Base-by-base conservation (phyloP, 2,797 vertebrate species). In the Pseudomugil gertrudae region DNA sequence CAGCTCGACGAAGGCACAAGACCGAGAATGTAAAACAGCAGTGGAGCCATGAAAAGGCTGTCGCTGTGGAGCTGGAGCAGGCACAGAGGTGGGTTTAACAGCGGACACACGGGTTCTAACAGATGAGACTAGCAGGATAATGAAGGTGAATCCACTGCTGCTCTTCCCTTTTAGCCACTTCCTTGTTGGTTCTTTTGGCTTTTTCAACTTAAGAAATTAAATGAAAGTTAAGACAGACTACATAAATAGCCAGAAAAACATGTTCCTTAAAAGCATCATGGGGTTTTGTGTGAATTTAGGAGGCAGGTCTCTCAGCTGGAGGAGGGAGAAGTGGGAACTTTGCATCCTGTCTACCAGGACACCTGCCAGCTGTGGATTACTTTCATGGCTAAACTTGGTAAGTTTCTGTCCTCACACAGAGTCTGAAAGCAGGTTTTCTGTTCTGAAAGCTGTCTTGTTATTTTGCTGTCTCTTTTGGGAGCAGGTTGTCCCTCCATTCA, bases 21-120 rank as follows among this genome's bases (percentile, higher is more conserved):
- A 99, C 98, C 0, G 98, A 99, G 89, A 97, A 78, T 0, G 94
- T 98, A 7, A 97, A 96, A 70, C 97, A 97, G 83, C 95, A 95
- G 19, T 95, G 94, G 90, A 96, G 95, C 83, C 93, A 95, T 50
- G 96, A 96, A 79, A 94, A 89, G 66, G 91, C 90, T 9, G 71
- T 90, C 7, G 92, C 90, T 30, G 84, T 94, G 17, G 95, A 97
- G 51, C 86, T 95, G 72, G 95, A 96, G 56, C 96, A 96, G 79
- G 92, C 92, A 29, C 96, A 97, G 66, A 95, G 94, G 95, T 95
- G 10, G 19, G 0, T 9, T 3, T 0, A 6, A n/a, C n/a, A n/a
- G n/a, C n/a, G n/a, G n/a, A n/a, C n/a, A n/a, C n/a, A n/a, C n/a
- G n/a, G n/a, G n/a, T n/a, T n/a, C n/a, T n/a, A n/a, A n/a, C n/a